Evolutionary conservation across 2,797 vertebrate species (phyloP), one percentile per base, ranked within the genome.

Genomic region (Myripristis jacobus): DNA sequence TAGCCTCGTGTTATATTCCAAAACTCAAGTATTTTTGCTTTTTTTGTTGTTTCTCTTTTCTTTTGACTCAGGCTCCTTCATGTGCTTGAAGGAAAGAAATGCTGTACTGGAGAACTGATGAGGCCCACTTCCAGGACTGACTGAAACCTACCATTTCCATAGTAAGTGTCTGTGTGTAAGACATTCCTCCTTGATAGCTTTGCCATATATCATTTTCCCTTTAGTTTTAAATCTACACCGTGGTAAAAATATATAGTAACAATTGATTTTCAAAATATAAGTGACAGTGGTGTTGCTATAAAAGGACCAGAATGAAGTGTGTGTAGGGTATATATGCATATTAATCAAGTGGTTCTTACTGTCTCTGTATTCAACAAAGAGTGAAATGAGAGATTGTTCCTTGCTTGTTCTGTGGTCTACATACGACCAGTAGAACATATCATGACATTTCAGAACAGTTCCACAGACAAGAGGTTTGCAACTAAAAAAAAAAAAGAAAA

Each of bases 401-500:
- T 89, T 86, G 79, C 75, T 82, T 71, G 27, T 83, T 83, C 86
- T 72, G 74, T 43, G 46, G 75, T 85, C 80, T 70, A 81, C 77
- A 79, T 48, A 50, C 64, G 77, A 91, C 93, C 94, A 93, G 82
- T 92, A 94, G 94, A 87, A 93, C 92, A 88, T 87, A 77, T 86
- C 74, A 78, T 88, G 91, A 92, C 94, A 63, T 76, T 91, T 90
- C 94, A 94, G 94, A 96, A 97, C 95, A 95, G 93, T 95, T 96
- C 95, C 95, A 96, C 95, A 94, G 94, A 97, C 93, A 93, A 93
- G 93, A 94, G 91, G 93, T 95, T 94, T 82, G 81, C 70, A 89
- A 90, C 66, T 41, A n/a, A 88, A 86, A 80, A 63, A 69, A 48
- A 25, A 72, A 85, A 90, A 91, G 93, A 81, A 81, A 86, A 88